Percentiles rank a stretch among this genome's conserved stretches.
phyloP scores from a whole-genome alignment of 2,113 vertebrate species.

The Spheniscus mendiculus region DNA sequence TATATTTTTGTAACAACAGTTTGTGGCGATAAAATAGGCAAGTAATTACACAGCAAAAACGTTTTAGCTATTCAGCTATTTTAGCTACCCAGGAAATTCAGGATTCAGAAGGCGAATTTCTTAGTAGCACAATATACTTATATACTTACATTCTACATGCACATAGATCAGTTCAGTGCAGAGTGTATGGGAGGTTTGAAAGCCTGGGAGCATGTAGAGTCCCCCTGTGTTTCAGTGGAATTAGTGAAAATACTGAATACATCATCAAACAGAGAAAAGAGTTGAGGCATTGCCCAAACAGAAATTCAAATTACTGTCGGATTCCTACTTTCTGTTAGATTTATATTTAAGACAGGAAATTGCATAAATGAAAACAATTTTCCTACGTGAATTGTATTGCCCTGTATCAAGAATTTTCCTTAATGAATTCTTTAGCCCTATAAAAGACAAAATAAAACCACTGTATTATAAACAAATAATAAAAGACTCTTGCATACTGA shows the following conservation, averaged over 20 bases:
- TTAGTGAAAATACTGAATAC: neutral
- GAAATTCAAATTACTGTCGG: neutral
- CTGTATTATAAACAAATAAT: neutral
- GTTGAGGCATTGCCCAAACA: neutral
- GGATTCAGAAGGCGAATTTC: neutral
- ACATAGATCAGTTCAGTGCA: neutral
- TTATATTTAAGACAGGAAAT: neutral
- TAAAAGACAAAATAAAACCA: neutral
- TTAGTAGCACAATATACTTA: neutral
- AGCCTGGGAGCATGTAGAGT: neutral
- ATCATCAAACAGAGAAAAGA: neutral
- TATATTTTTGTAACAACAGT: neutral
- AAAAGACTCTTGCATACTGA: neutral
- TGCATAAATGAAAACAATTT: neutral
- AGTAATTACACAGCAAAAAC: neutral
- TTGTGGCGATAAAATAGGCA: neutral
- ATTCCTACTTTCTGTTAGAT: neutral
- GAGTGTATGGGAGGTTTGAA: neutral
- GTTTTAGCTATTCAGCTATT: neutral
- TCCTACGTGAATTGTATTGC: neutral
- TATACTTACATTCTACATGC: neutral
- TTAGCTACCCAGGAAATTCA: neutral
- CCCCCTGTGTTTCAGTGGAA: neutral
- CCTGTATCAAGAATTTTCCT: neutral
- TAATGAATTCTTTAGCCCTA: neutral